These are phyloP conservation scores for Eupristina koningsbergeri DNA, from an alignment of 1,140 invertebrate species.

Conservation along the genomic window DNA sequence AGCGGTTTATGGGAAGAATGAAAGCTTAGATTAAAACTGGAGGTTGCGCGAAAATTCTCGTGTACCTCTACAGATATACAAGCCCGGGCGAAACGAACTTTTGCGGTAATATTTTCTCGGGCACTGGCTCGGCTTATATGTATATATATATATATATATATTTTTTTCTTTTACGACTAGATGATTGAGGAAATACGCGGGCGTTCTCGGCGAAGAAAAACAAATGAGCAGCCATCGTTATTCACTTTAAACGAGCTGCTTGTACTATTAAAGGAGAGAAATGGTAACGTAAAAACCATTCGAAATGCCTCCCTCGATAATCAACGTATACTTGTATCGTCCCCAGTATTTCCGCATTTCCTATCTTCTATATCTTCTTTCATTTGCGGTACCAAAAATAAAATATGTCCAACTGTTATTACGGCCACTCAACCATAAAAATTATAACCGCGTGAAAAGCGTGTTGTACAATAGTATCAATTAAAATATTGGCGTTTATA, in stretches of 20 bases:
- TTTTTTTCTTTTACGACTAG: background rate
- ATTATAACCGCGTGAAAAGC: background rate
- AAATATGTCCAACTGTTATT: background rate
- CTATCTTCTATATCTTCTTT: background rate
- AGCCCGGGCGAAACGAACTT: background rate
- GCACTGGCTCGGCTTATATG: no score
- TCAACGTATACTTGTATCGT: background rate
- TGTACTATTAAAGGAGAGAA: conserved; percentile 10
- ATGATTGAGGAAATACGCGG: background rate
- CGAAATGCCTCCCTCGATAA: background rate
- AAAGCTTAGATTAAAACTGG: background rate
- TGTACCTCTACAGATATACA: background rate
- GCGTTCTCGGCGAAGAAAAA: background rate
- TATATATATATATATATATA: no score
- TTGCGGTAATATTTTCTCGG: background rate
- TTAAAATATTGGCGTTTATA: no score
- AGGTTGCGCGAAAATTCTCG: background rate
- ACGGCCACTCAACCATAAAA: no score
- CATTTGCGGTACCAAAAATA: background rate
- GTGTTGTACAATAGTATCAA: background rate
- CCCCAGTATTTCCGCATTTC: background rate
- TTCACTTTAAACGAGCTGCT: conserved; percentile 20
- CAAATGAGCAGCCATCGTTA: conserved; percentile 5
- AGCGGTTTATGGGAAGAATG: background rate
- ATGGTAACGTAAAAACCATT: background rate